These are phyloP conservation scores for Oxycera nigricornis DNA, from an alignment of 2,888 invertebrate species.

Conservation along the genomic window DNA sequence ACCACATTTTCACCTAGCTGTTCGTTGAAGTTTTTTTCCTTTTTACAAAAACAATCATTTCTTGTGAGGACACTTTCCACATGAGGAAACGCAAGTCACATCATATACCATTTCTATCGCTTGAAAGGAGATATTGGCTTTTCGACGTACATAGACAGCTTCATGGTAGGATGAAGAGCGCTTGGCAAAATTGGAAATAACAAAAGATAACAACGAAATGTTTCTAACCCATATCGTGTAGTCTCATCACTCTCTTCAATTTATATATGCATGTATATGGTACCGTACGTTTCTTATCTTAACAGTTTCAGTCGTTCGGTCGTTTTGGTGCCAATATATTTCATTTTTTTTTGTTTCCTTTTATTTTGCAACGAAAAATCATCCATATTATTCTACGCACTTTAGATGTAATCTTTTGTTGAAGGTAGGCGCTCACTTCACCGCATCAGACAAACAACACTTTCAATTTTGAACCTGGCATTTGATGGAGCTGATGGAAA, in stretches of 20 bases:
- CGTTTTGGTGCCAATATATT: conserved; percentile 6
- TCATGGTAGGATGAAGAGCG: background rate
- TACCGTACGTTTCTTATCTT: conserved; percentile 24
- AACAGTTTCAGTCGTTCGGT: conserved; percentile 19
- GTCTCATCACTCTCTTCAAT: background rate
- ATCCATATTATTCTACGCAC: background rate
- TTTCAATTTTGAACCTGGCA: no score
- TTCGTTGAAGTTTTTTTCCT: background rate
- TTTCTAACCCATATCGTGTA: background rate
- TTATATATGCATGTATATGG: background rate
- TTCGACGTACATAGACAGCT: no score
- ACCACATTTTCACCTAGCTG: background rate
- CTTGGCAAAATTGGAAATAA: conserved; percentile 8
- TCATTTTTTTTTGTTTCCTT: background rate
- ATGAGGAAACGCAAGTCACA: conserved; percentile 20
- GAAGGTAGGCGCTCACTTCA: background rate
- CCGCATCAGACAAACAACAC: no score
- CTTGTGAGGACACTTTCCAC: conserved; percentile 17
- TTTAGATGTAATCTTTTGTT: background rate
- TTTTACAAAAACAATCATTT: background rate
- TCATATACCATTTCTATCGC: background rate
- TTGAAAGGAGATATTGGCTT: background rate
- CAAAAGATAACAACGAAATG: conserved; percentile 25
- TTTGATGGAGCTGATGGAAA: no score
- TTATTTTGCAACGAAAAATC: background rate